Percentiles rank a stretch among this genome's conserved stretches.
Evolutionary conservation across 2,797 vertebrate genomes (phyloP).

Genomic region (Spheniscus humboldti): DNA sequence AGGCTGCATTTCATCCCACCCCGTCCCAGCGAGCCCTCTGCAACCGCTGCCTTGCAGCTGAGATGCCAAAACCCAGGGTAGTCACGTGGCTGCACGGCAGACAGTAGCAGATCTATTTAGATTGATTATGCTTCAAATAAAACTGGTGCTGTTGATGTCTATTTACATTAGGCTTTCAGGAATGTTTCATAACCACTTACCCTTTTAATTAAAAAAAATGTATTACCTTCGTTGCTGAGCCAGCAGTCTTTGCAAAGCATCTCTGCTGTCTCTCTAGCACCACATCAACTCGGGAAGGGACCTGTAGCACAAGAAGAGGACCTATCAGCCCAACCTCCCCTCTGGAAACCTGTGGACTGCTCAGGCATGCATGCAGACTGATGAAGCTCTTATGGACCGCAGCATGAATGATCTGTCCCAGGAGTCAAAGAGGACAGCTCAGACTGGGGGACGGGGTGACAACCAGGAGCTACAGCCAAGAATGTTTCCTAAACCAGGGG

Average conservation of each 20-base stretch:
- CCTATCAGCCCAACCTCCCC: fast-evolving
- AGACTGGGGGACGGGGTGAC: fast-evolving
- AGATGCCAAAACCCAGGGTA: not conserved
- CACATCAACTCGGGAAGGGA: not conserved
- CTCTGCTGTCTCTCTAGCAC: not conserved
- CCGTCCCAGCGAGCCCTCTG: not conserved
- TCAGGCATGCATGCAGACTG: not conserved
- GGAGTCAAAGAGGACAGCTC: not conserved
- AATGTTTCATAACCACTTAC: not conserved
- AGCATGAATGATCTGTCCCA: not conserved
- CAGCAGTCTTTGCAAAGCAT: not conserved
- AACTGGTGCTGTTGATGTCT: not conserved
- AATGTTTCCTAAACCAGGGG: not conserved
- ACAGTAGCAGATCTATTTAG: not conserved
- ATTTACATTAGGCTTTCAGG: not conserved
- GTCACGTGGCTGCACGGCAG: not conserved
- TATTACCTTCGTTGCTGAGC: not conserved
- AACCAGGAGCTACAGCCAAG: not conserved
- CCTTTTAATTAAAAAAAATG: not conserved
- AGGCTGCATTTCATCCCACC: not conserved
- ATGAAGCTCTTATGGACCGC: not conserved
- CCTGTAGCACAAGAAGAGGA: not conserved
- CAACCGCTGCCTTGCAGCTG: fast-evolving
- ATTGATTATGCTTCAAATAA: not conserved
- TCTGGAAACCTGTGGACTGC: not conserved